A percentile compares a stretch with the other conserved stretches of the same genome.
phyloP scores from a whole-genome alignment of 2,113 vertebrate species.

The Ammodytes dubius region DNA sequence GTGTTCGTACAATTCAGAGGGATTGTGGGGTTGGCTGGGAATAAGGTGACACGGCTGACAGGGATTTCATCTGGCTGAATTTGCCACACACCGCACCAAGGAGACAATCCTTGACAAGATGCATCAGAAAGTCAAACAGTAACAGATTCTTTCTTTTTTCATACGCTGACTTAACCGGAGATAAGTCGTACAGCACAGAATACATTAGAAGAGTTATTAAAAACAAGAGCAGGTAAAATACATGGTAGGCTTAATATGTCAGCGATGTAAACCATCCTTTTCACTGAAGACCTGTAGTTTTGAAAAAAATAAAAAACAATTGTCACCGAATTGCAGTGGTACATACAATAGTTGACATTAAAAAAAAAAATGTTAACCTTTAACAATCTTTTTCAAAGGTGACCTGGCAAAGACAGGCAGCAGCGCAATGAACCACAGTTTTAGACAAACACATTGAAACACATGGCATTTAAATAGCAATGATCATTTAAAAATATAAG shows the following conservation, averaged over 20 bases:
- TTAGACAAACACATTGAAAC: background rate
- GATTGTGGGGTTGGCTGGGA: slow-evolving; percentile 75
- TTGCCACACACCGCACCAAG: slow-evolving; percentile 61
- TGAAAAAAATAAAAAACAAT: background rate
- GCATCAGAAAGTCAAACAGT: slow-evolving; percentile 66
- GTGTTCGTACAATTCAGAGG: slow-evolving; percentile 79
- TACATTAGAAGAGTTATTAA: slow-evolving; percentile 19
- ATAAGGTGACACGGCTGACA: slow-evolving; percentile 80
- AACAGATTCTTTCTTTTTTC: slow-evolving; percentile 27
- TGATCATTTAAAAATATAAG: too few species aligned
- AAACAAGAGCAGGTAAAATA: slow-evolving; percentile 19
- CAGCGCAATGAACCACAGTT: background rate
- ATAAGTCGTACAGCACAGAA: slow-evolving; percentile 27
- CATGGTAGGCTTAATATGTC: background rate
- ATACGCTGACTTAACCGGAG: slow-evolving; percentile 5
- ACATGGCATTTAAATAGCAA: too few species aligned
- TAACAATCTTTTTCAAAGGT: too few species aligned
- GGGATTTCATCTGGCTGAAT: slow-evolving; percentile 80
- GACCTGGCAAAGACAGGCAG: too few species aligned
- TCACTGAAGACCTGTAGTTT: background rate
- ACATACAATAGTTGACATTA: too few species aligned
- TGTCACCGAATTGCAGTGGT: background rate
- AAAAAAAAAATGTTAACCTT: too few species aligned
- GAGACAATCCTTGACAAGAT: slow-evolving; percentile 74
- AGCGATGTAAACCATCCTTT: background rate